A percentile compares a stretch with the other conserved stretches of the same genome.
Conservation (phyloP, 2,797 vertebrate genomes). For the Artibeus lituratus region DNA sequence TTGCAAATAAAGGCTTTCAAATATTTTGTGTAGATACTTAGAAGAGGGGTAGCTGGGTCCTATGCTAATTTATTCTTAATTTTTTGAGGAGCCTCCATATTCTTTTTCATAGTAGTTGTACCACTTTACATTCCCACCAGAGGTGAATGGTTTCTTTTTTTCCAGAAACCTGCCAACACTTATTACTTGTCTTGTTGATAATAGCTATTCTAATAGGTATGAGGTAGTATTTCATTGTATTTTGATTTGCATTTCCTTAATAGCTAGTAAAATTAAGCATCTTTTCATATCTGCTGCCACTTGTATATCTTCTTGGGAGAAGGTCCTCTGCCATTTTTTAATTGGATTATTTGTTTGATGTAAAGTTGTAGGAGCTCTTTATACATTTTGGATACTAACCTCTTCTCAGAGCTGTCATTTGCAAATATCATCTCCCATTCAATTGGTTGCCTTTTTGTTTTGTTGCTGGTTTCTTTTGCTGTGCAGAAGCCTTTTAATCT, state of each 20-base stretch:
- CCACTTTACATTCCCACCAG: too few relatives aligned
- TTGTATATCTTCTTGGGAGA: not conserved
- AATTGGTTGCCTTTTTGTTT: not conserved
- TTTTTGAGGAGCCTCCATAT: too few relatives aligned
- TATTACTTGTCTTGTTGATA: not conserved
- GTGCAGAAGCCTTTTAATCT: not conserved
- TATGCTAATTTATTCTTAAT: not conserved
- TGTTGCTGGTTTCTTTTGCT: not conserved
- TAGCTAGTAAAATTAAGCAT: not conserved
- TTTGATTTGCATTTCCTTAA: not conserved
- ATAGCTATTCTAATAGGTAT: not conserved
- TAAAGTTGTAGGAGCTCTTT: not conserved
- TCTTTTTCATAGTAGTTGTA: too few relatives aligned
- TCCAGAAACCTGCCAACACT: not conserved
- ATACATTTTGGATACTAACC: not conserved
- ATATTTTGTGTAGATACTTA: not conserved
- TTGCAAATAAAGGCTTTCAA: not conserved
- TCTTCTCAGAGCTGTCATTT: not conserved
- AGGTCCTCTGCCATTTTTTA: not conserved
- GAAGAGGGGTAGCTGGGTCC: not conserved
- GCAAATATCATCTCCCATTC: not conserved
- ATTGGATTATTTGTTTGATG: not conserved
- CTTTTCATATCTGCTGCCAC: not conserved
- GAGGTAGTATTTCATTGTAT: not conserved
- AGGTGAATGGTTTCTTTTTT: not conserved